Base-by-base conservation (phyloP, 1,140 invertebrate genomes). In the Hesperophylax magnus region DNA sequence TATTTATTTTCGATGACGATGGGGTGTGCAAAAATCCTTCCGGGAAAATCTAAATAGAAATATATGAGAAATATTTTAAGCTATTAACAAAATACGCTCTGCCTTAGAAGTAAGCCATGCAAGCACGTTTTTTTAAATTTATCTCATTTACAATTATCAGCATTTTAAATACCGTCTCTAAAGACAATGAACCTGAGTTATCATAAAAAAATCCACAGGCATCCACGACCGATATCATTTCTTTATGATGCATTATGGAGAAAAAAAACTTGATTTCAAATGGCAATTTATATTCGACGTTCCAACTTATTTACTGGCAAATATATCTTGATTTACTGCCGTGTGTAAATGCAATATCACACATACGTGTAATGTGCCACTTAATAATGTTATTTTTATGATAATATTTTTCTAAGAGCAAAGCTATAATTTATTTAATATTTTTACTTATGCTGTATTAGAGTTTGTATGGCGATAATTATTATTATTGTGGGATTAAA, bases 241-340 rank as follows among this genome's bases (percentile, higher is more conserved):
- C 72, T 58, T 72, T 76, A 60, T 34, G 72, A 76, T 76, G 72
- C 72, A 76, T 76, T 60, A 58, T 76, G 72, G 39, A 61, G 11
- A 47, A 77, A 78, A 78, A 79, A 79, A 79, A 79, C 78, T 60
- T 52, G 78, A 79, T 79, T 79, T 63, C 77, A 74, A 79, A 79
- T 79, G 78, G 63, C 78, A 79, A 79, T 79, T 79, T 79, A 74
- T 63, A 60, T 56, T 78, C 63, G 52, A 71, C 54, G 67, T 34
- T 14, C 56, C 56, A 61, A 79, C 78, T 67, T 74, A 71, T 79
- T 79, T 79, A 79, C 67, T 79, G 69, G 67, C 67, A 72, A 72
- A 79, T 54, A 53, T 74, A 79, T 79, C 53, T 79, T 79, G 78
- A 79, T 79, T 79, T 79, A 79, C 69, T 27, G 78, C 78, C 65